Conservation (phyloP, 2,888 invertebrate species). For the Automeris io region DNA sequence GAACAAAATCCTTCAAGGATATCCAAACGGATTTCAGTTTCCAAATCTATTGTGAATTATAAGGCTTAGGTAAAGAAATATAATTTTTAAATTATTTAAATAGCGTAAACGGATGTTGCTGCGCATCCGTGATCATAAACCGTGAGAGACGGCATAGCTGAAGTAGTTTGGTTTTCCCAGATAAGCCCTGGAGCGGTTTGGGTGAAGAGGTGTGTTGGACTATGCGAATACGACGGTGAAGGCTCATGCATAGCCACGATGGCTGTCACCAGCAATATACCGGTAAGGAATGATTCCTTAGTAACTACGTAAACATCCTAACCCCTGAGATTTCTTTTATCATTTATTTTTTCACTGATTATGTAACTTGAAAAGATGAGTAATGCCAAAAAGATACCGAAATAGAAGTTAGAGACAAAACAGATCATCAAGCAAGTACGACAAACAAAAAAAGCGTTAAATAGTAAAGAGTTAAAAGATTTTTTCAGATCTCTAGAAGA, state of each 20-base stretch:
- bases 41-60: too few species aligned
- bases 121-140: background rate
- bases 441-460: too few species aligned
- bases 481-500: too few species aligned
- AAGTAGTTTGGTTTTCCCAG: conserved; percentile 41
- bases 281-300: conserved; percentile 38
- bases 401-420: too few species aligned
- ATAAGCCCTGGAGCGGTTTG: conserved; percentile 61
- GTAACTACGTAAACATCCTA: background rate
- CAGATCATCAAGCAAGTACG: too few species aligned
- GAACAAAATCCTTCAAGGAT: too few species aligned
- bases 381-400: too few species aligned
- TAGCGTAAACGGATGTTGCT: background rate
- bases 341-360: too few species aligned
- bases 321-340: background rate
- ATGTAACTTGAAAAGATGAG: too few species aligned
- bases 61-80: background rate
- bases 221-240: conserved; percentile 50
- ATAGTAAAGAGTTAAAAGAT: too few species aligned
- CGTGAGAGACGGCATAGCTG: conserved; percentile 3
- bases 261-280: conserved; percentile 42
- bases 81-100: background rate
- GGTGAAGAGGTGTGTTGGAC: conserved; percentile 64
- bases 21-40: too few species aligned
- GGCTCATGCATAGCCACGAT: conserved; percentile 51